phyloP scores from a whole-genome alignment of 2,797 vertebrate genomes.

The Gymnothorax javanicus region DNA sequence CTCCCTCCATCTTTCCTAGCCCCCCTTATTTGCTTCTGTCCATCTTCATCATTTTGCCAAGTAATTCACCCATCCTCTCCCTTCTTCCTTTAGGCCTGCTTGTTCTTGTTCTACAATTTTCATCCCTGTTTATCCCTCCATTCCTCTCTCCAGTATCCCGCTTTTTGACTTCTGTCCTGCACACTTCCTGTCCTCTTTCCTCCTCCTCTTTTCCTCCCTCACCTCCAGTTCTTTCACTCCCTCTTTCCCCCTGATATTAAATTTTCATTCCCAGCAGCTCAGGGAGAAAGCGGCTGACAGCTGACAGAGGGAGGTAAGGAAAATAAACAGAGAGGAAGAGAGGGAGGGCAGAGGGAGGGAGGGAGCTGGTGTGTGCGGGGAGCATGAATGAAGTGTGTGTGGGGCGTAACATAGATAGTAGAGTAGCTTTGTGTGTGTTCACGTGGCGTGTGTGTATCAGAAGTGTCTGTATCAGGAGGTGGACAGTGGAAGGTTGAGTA shows the following conservation, averaged over 20 bases:
- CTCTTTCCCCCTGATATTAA: constrained; percentile 27
- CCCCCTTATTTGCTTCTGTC: neutral
- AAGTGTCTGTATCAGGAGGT: neutral
- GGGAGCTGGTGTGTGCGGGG: neutral
- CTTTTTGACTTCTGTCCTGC: constrained; percentile 16
- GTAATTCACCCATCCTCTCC: neutral
- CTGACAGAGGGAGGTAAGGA: constrained; percentile 21
- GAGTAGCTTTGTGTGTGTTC: neutral
- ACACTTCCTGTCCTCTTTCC: constrained; percentile 7
- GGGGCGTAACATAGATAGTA: neutral
- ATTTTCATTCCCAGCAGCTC: constrained; percentile 28
- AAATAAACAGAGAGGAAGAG: constrained; percentile 14
- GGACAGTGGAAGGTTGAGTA: neutral
- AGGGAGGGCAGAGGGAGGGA: neutral
- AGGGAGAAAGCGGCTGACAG: constrained; percentile 26
- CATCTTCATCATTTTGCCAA: neutral
- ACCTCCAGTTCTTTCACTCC: constrained; percentile 15
- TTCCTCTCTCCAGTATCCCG: neutral
- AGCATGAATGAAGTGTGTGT: constrained; percentile 9
- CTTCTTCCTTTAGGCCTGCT: neutral
- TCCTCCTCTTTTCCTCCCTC: neutral
- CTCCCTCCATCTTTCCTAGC: neutral
- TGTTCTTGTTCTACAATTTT: neutral
- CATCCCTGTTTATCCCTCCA: neutral
- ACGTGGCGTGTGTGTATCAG: neutral